These are phyloP conservation scores for Erithacus rubecula DNA, from an alignment of 2,797 vertebrate genomes.

Conservation along the genomic window DNA sequence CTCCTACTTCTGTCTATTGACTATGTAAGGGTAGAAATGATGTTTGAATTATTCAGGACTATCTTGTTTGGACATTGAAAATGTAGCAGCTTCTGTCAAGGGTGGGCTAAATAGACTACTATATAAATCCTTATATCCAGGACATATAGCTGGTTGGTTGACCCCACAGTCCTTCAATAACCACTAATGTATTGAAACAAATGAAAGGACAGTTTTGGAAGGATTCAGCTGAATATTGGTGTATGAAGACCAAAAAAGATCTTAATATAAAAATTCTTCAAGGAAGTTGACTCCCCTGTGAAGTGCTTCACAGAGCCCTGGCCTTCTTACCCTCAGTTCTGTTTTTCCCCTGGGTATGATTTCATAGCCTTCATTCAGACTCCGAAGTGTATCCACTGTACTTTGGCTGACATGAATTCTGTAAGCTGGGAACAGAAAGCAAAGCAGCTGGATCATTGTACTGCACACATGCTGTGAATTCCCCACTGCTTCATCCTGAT, in stretches of 20 bases:
- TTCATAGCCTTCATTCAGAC: slow-evolving; percentile 85
- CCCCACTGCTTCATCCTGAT: neutral
- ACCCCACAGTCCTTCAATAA: neutral
- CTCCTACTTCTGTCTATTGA: neutral
- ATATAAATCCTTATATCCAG: neutral
- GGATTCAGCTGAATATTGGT: neutral
- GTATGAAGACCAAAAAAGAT: neutral
- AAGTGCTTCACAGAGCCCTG: neutral
- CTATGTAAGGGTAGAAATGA: neutral
- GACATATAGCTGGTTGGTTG: neutral
- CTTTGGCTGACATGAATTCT: slow-evolving; percentile 89
- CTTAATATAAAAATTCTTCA: neutral
- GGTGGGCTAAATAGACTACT: neutral
- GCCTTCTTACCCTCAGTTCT: slow-evolving; percentile 81
- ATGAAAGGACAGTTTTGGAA: neutral
- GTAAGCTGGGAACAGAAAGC: slow-evolving; percentile 77
- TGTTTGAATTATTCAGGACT: neutral
- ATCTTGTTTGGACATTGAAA: neutral
- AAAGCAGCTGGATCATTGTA: neutral
- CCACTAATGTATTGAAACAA: neutral
- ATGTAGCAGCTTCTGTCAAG: neutral
- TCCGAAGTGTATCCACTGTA: slow-evolving; percentile 80
- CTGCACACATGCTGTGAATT: neutral
- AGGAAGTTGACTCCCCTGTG: neutral
- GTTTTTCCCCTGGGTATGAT: slow-evolving; percentile 81